Evolutionary conservation across 2,797 vertebrate genomes (phyloP).

Genomic region (Netta rufina): DNA sequence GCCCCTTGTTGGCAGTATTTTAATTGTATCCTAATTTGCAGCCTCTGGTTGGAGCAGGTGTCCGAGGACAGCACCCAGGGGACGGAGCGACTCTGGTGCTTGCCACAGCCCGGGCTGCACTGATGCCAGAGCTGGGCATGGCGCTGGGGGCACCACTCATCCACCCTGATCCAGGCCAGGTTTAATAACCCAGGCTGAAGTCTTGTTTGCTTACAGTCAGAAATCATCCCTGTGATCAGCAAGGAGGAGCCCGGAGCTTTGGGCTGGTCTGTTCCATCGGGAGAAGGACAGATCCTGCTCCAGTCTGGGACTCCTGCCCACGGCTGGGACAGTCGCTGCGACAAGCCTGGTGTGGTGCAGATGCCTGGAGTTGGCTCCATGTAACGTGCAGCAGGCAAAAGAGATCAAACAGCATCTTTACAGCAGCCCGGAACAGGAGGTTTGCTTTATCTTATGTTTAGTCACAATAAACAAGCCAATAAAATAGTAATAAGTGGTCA

Average conservation of each 20-base stretch:
- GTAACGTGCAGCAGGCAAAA: background rate
- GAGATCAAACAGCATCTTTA: slow-evolving; percentile 17
- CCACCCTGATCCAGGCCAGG: background rate
- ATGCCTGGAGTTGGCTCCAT: background rate
- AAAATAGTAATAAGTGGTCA: slow-evolving; percentile 32
- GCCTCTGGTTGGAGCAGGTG: background rate
- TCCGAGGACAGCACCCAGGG: background rate
- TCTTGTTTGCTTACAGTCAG: background rate
- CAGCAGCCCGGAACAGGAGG: background rate
- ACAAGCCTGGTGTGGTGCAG: background rate
- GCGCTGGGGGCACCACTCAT: background rate
- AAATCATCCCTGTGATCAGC: background rate
- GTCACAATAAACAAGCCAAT: slow-evolving; percentile 37
- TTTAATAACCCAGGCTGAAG: background rate
- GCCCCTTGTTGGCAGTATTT: background rate
- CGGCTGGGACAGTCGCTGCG: background rate
- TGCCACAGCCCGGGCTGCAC: background rate
- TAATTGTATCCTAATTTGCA: slow-evolving; percentile 21
- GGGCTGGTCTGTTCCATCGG: background rate
- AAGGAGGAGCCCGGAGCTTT: background rate
- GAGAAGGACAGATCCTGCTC: background rate
- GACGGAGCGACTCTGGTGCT: background rate
- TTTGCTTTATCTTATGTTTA: background rate
- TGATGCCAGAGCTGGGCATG: background rate
- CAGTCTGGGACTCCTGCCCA: background rate